Percentiles rank a stretch among this genome's conserved stretches.
Conservation (phyloP, 1,140 invertebrate genomes). For the Mesaphorura yosii region DNA sequence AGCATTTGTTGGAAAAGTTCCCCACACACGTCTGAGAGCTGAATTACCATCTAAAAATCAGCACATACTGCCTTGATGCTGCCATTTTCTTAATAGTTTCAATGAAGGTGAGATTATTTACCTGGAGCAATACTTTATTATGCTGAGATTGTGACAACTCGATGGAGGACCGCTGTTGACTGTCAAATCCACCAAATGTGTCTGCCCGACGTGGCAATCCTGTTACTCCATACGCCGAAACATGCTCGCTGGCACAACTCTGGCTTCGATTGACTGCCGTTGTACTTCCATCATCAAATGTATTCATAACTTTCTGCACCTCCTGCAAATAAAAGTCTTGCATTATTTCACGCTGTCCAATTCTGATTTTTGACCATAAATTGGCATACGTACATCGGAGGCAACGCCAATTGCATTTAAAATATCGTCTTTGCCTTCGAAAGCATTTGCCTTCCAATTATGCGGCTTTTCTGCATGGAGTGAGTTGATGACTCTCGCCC, state of each 20-base stretch:
- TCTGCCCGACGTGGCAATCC: constrained; percentile 79
- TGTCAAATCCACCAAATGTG: constrained; percentile 87
- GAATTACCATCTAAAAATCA: constrained; percentile 22
- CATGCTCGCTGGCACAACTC: constrained; percentile 80
- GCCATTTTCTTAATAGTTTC: neutral
- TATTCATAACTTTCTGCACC: constrained; percentile 19
- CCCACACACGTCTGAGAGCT: constrained; percentile 28
- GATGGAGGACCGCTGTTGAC: constrained; percentile 31
- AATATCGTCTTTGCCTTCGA: constrained; percentile 23
- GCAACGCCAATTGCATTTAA: constrained; percentile 20
- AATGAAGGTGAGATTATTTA: constrained; percentile 4
- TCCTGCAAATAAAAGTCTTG: constrained; percentile 14
- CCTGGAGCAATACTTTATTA: constrained; percentile 16
- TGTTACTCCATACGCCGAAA: constrained; percentile 62
- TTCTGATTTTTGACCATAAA: neutral
- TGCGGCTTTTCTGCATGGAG: constrained; percentile 24
- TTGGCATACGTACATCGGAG: constrained; percentile 14
- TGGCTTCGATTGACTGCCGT: constrained; percentile 61
- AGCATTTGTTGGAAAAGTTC: constrained; percentile 30
- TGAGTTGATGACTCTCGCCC: constrained; percentile 22
- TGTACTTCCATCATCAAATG: constrained; percentile 9
- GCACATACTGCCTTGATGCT: too few relatives aligned
- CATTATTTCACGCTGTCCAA: neutral
- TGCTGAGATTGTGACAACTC: constrained; percentile 9
- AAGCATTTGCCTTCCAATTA: constrained; percentile 21